Evolutionary conservation across 2,113 vertebrate genomes (phyloP).

Genomic region (Stictonetta naevosa): DNA sequence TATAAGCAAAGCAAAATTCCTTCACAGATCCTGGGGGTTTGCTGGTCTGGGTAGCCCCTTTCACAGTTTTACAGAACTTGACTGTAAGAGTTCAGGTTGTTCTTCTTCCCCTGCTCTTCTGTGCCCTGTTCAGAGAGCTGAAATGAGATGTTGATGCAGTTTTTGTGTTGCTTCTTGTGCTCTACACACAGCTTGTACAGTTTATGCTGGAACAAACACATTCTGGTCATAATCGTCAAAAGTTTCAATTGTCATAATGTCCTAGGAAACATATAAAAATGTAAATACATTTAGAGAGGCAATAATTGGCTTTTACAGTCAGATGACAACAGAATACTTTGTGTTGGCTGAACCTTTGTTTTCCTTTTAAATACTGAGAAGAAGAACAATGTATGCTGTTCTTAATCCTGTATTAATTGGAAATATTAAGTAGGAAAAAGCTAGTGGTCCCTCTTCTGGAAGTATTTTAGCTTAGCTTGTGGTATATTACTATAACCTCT

Average conservation of each 20-base stretch:
- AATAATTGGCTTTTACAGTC: not conserved
- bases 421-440: not conserved
- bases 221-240: not conserved
- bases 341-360: not conserved
- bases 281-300: not conserved
- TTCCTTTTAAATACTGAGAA: not conserved
- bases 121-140: not conserved
- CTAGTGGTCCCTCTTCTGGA: not conserved
- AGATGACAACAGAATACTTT: not conserved
- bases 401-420: not conserved
- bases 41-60: not conserved
- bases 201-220: not conserved
- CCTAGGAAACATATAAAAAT: not conserved
- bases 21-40: not conserved
- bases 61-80: not conserved
- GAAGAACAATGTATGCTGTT: not conserved
- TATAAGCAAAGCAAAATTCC: not conserved
- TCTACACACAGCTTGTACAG: not conserved
- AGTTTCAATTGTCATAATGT: not conserved
- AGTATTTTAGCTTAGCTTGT: not conserved
- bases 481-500: not conserved
- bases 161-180: not conserved
- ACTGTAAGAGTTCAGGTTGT: accelerated
- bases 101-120: not conserved
- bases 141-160: not conserved